Base-by-base conservation (phyloP, 2,113 vertebrate genomes). In the Callipepla squamata region DNA sequence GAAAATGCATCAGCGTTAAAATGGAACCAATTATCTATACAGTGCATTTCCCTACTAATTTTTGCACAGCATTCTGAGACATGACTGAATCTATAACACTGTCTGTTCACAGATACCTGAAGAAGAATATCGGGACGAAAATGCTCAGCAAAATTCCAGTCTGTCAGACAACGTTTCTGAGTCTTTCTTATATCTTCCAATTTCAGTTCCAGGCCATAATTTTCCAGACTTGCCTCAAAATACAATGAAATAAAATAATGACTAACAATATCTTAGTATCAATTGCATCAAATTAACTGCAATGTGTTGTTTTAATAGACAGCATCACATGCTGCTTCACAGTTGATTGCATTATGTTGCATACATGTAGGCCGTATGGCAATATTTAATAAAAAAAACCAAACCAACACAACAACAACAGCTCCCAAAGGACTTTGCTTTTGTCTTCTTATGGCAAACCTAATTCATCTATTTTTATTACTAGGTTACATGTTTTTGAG, bases 111-210 rank as follows among this genome's bases (percentile, higher is more conserved):
- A 93, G 75, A 70, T 97, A 99, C 99, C 98, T 99, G 99, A 72
- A 94, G 96, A 85, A 99, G 98, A 55, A 98, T 58, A 25, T 92
- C 47, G 0, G 98, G 94, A 26, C 95, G 95, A 95, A 98, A 98
- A 92, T 98, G 98, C 90, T 99, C 99, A 19, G 97, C 80, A 21
- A 98, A 98, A 95, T 80, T 97, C 98, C 98, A 98, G 87, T 99
- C 98, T 80, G 79, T 97, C 59, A 99, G 96, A 70, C 96, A 98
- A 93, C 98, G 98, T 70, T 86, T 96, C 91, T 98, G 97, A 3
- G 87, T 97, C n/a, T 95, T 97, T 95, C 97, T 98, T 75, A 99
- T 97, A 42, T 98, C 97, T 89, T 95, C 73, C 32, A 98, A 83
- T 19, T 96, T 95, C 69, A 93, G 53, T 88, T 90, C 79, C 36